Conservation (phyloP, 2,797 vertebrate genomes). For the Paramormyrops hopkinsi region DNA sequence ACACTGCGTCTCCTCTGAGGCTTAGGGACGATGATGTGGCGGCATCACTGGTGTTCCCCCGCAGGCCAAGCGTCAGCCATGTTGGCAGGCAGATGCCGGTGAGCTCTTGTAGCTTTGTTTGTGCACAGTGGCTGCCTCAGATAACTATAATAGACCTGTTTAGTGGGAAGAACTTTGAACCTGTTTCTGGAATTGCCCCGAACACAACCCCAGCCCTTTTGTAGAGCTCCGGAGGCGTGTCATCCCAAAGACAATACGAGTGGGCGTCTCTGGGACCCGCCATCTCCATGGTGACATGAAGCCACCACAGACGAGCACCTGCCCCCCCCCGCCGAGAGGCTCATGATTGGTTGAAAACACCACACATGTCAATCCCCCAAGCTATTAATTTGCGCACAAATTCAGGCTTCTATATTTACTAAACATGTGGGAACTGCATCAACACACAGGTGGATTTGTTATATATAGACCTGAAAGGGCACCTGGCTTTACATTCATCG, state of each 20-base stretch:
- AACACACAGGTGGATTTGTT: neutral
- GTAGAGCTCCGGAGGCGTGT: neutral
- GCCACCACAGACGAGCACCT: neutral
- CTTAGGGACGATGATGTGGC: neutral
- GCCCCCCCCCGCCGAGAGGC: neutral
- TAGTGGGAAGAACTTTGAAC: neutral
- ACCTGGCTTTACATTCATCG: neutral
- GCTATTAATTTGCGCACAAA: neutral
- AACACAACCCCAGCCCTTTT: neutral
- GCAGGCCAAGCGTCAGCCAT: neutral
- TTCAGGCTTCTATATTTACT: neutral
- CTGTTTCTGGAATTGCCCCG: neutral
- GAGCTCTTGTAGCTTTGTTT: neutral
- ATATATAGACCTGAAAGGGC: neutral
- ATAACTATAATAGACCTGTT: neutral
- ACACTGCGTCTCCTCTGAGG: neutral
- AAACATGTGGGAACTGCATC: neutral
- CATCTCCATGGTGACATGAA: neutral
- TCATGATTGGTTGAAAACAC: neutral
- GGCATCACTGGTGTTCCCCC: neutral
- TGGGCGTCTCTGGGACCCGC: neutral
- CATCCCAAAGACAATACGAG: neutral
- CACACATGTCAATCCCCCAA: neutral
- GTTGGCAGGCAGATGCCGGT: neutral
- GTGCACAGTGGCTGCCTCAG: neutral